Evolutionary conservation across 2,113 vertebrate species (phyloP).

Genomic region (Sporophila hypoxantha): DNA sequence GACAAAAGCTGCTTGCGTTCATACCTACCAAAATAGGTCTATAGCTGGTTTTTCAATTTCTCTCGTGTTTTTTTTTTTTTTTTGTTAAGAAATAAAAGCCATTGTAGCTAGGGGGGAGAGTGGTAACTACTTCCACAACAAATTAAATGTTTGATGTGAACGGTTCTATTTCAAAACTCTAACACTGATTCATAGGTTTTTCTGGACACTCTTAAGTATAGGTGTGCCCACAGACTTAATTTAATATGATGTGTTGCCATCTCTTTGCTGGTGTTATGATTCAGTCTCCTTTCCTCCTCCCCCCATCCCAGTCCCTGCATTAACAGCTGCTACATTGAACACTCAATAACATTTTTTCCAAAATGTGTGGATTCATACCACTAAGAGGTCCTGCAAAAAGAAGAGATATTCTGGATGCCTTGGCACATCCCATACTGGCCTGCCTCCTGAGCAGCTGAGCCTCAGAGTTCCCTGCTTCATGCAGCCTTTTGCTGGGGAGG

Average conservation of each 20-base stretch:
- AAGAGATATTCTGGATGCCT: background rate
- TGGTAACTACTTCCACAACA: background rate
- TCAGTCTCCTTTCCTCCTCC: background rate
- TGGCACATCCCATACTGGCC: rapidly evolving
- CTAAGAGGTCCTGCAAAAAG: background rate
- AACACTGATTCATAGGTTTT: background rate
- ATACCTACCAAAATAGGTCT: background rate
- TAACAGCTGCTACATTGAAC: background rate
- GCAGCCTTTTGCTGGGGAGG: background rate
- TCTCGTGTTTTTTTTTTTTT: too few relatives aligned
- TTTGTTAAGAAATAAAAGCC: background rate
- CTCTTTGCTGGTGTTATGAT: background rate
- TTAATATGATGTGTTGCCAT: background rate
- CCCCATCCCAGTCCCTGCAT: background rate
- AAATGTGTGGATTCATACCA: background rate
- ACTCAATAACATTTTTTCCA: background rate
- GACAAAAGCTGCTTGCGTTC: background rate
- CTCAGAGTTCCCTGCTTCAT: rapidly evolving
- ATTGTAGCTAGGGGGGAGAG: background rate
- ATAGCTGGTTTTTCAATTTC: rapidly evolving
- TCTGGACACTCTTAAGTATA: background rate
- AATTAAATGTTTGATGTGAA: background rate
- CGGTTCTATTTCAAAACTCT: background rate
- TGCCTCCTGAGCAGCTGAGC: background rate
- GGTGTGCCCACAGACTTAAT: background rate